Conservation (phyloP, 2,797 vertebrate species). For the Gadopsis marmoratus region DNA sequence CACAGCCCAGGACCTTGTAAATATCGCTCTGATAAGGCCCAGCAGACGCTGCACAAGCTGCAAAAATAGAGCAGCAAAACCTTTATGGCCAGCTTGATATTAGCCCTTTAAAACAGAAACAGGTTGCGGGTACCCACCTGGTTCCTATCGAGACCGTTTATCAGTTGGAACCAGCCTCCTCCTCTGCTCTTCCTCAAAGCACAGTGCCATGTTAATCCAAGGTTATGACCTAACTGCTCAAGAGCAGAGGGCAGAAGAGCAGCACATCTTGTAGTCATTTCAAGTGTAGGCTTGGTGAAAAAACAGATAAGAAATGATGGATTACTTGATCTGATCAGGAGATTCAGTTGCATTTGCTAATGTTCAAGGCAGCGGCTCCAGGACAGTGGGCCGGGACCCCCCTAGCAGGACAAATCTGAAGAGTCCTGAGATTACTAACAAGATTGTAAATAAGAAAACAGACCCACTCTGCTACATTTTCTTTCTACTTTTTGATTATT, state of each 20-base stretch:
- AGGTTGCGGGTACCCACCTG: slow-evolving; percentile 46
- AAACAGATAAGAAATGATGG: slow-evolving; percentile 15
- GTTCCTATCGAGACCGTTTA: slow-evolving; percentile 51
- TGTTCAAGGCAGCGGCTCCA: background rate
- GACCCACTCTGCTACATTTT: background rate
- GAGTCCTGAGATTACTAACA: background rate
- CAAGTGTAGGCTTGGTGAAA: background rate
- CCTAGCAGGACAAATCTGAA: background rate
- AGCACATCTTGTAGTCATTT: slow-evolving; percentile 42
- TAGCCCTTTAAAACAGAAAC: slow-evolving; percentile 52
- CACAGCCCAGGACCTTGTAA: slow-evolving; percentile 39
- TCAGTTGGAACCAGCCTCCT: slow-evolving; percentile 34
- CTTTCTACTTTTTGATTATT: background rate
- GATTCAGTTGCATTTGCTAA: background rate
- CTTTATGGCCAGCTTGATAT: slow-evolving; percentile 26
- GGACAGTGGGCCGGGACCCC: background rate
- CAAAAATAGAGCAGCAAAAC: slow-evolving; percentile 15
- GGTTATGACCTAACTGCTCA: slow-evolving; percentile 44
- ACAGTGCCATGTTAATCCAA: slow-evolving; percentile 49
- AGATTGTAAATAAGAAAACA: background rate
- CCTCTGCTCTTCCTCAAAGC: slow-evolving; percentile 58
- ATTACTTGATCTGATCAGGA: slow-evolving; percentile 11
- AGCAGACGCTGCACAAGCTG: slow-evolving; percentile 8
- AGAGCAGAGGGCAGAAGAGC: slow-evolving; percentile 16
- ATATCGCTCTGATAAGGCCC: slow-evolving; percentile 61